Conservation (phyloP, 2,113 vertebrate species). For the Meleagris gallopavo region DNA sequence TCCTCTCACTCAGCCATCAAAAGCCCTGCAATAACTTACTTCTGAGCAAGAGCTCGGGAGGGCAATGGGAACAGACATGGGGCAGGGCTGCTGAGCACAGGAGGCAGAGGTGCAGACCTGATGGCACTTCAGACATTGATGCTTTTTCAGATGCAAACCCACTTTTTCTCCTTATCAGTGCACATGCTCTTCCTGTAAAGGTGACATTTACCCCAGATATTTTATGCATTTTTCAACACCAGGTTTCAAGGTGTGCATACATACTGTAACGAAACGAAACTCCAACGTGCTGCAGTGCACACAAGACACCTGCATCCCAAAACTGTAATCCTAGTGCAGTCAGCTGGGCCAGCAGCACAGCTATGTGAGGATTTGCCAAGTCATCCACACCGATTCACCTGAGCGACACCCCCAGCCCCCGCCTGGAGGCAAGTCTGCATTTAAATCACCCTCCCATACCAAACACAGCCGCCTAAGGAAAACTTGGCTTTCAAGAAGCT, state of each 20-base stretch:
- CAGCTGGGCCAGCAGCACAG: not conserved
- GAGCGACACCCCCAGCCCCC: not conserved
- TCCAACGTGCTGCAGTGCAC: not conserved
- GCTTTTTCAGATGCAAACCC: not conserved
- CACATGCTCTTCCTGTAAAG: not conserved
- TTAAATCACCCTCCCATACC: slow-evolving; percentile 20
- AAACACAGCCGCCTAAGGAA: not conserved
- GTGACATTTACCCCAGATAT: not conserved
- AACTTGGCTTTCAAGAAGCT: slow-evolving; percentile 9
- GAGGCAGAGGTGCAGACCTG: not conserved
- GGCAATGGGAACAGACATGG: fast-evolving
- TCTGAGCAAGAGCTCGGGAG: not conserved
- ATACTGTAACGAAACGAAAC: not conserved
- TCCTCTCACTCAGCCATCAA: slow-evolving; percentile 12
- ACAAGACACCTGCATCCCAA: not conserved
- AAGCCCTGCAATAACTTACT: not conserved
- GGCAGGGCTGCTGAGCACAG: not conserved
- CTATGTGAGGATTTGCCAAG: not conserved
- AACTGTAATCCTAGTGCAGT: not conserved
- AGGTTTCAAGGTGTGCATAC: not conserved
- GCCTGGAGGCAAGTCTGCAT: slow-evolving; percentile 42
- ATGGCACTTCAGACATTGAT: slow-evolving; percentile 4
- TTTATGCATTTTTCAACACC: not conserved
- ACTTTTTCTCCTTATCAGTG: not conserved
- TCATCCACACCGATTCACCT: slow-evolving; percentile 12